Base-by-base conservation (phyloP, 2,888 invertebrate species). In the Campaea margaritaria region DNA sequence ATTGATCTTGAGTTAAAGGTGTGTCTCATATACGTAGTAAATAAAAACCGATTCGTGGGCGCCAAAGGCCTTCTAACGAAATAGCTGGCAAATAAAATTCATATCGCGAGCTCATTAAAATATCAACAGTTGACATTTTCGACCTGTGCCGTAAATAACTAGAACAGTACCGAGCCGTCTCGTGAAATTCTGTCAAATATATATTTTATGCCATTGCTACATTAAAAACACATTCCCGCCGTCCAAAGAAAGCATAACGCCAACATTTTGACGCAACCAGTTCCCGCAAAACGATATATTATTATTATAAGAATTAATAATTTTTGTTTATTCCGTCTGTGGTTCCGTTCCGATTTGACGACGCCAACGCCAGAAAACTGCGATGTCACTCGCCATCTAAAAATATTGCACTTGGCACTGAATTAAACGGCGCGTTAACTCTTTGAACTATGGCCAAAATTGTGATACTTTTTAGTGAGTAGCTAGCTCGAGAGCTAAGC, bases 401-500 rank as follows among this genome's bases (percentile, higher is more conserved):
- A 90, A 86, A 89, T 90, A 89, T 86, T 87, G 82, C 84, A 83
- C 86, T 89, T 90, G 89, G 90, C 90, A 89, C 85, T 82, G 82
- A 82, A 83, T 79, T 81, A 80, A 78, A 78, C 82, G 83, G 81
- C 85, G 81, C 84, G 82, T 82, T 85, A 80, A 82, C 85, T 81
- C 82, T 89, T 87, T 89, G 89, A 89, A 83, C 81, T 81, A 75
- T 72, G 72, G 88, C 90, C 89, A 90, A 89, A 64, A 31, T 31
- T 76, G 72, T 65, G 62, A 64, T 65, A 67, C 63, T 68, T 69
- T 68, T 73, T 57, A 57, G 31, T 41, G 31, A 9, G 16, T 44
- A 28, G 21, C 21, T 36, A n/a, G n/a, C 12, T 38, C 4, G 13
- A 9, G 0, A 7, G 13, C 36, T 1, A 31, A 1, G 31, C 31